Percentiles rank a stretch among this genome's conserved stretches.
Conservation (phyloP, 2,113 vertebrate genomes). For the Gnathonemus longibarbis region DNA sequence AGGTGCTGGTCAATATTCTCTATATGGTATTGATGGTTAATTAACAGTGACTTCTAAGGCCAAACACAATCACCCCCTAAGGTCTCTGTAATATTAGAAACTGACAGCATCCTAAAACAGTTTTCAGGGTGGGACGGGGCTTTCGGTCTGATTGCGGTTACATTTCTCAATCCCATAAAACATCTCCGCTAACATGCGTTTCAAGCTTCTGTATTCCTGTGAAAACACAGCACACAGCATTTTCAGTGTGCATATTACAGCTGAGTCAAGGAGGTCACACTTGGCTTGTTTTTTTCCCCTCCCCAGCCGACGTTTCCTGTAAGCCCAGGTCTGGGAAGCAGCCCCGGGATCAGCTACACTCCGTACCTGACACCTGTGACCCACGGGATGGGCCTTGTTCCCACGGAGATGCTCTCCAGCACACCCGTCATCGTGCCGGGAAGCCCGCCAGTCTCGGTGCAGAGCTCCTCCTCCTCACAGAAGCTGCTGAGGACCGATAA, state of each 20-base stretch:
- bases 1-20: neutral
- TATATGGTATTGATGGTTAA: neutral
- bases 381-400: conserved; percentile 83
- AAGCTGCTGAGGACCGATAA: conserved; percentile 92
- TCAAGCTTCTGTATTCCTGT: neutral
- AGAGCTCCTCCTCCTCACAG: conserved; percentile 78
- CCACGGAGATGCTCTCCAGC: conserved; percentile 82
- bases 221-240: neutral
- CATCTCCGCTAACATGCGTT: neutral
- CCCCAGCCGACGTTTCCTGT: conserved; percentile 73
- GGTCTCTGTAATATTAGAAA: neutral
- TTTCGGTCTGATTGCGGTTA: neutral
- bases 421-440: conserved; percentile 78
- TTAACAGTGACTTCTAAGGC: neutral
- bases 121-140: neutral
- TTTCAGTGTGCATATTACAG: neutral
- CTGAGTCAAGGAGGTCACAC: neutral
- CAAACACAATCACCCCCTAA: neutral
- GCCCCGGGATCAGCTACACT: conserved; percentile 81
- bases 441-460: conserved; percentile 76
- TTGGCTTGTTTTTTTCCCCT: conserved; percentile 12
- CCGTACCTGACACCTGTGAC: conserved; percentile 81
- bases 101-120: neutral
- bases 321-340: conserved; percentile 79
- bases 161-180: neutral